These are phyloP conservation scores for Mormyrus lacerda DNA, from an alignment of 2,113 vertebrate genomes.

Conservation along the genomic window DNA sequence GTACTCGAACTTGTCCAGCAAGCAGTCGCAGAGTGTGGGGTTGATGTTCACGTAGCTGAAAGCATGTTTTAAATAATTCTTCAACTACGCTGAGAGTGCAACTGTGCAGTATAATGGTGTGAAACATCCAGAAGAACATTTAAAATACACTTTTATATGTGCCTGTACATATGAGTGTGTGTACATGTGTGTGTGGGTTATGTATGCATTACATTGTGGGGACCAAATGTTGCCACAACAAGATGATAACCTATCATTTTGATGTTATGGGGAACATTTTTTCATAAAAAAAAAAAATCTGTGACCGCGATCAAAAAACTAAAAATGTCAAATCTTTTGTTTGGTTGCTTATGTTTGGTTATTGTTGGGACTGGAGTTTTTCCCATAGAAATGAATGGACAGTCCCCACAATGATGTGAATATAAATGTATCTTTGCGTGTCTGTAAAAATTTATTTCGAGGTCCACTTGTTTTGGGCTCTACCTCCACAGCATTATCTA, in stretches of 20 bases:
- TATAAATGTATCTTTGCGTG: not conserved
- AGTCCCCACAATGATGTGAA: not conserved
- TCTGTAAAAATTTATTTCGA: not conserved
- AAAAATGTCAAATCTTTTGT: not conserved
- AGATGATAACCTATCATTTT: not conserved
- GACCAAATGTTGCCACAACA: not conserved
- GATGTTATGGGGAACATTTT: not conserved
- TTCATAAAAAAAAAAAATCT: not conserved
- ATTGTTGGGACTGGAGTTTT: not conserved
- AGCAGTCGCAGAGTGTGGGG: slow-evolving; percentile 80
- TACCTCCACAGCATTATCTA: not conserved
- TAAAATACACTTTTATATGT: not conserved
- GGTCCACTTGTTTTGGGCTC: not conserved
- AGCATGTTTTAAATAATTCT: not conserved
- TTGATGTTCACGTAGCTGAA: slow-evolving; percentile 78
- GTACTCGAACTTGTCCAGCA: slow-evolving; percentile 83
- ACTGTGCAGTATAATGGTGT: not conserved
- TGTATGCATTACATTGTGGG: not conserved
- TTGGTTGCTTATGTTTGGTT: not conserved
- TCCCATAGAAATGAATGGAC: not conserved
- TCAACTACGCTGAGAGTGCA: not conserved
- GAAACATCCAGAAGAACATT: not conserved
- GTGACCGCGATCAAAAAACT: not conserved
- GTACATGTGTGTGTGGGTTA: not conserved
- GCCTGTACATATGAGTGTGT: not conserved